phyloP scores from a whole-genome alignment of 2,113 vertebrate species.

The Panurus biarmicus region DNA sequence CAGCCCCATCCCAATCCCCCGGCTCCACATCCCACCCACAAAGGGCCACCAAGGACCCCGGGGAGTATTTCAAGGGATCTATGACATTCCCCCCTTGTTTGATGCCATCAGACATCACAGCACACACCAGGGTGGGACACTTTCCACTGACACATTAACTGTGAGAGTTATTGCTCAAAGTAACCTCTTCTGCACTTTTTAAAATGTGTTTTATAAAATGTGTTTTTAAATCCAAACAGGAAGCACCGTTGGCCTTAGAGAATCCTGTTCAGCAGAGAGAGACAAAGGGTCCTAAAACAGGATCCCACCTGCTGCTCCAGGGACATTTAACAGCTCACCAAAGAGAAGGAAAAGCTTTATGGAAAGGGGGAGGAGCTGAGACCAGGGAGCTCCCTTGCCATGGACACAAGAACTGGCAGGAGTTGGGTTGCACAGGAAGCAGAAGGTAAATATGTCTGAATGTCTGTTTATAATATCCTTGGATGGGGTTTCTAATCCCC shows the following conservation, averaged over 20 bases:
- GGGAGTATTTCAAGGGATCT: neutral
- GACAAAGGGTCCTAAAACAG: neutral
- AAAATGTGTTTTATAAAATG: neutral
- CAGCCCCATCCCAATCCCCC: neutral
- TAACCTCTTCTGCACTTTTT: neutral
- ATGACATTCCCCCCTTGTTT: neutral
- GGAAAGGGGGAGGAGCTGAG: neutral
- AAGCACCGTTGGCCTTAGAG: neutral
- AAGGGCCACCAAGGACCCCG: neutral
- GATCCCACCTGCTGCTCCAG: neutral
- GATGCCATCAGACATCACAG: neutral
- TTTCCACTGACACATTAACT: neutral
- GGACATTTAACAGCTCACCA: neutral
- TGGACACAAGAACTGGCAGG: neutral
- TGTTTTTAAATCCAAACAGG: neutral
- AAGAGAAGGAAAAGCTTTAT: neutral
- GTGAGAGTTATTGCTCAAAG: neutral
- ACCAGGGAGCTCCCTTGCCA: neutral
- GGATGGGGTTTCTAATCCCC: constrained; percentile 19
- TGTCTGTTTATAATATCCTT: constrained; percentile 12
- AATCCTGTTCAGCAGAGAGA: neutral
- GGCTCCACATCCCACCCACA: neutral
- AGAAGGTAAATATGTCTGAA: constrained; percentile 43
- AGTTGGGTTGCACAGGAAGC: constrained; percentile 27
- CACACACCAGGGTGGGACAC: neutral